Base-by-base conservation (phyloP, 2,888 invertebrate species). In the Elysia crispata region DNA sequence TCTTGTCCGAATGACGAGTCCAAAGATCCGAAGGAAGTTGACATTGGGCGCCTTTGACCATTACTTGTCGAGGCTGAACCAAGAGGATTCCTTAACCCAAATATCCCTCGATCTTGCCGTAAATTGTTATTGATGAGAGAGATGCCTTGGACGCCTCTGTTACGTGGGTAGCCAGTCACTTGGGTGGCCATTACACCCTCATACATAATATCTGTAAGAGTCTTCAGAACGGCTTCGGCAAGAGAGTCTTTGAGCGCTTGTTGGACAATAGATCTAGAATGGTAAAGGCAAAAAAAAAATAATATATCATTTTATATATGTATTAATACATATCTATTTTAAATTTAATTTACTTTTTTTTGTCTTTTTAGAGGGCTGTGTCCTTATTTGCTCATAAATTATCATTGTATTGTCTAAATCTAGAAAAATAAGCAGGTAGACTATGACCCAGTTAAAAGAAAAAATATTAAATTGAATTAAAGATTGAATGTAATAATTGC, bases 171-270 rank as follows among this genome's bases (percentile, higher is more conserved):
- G 3, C 66, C 66, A 13, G 13, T n/a, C 18, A 66, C 66, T 18
- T 66, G 66, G 5, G 66, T 66, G 13, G 66, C 66, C 30, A 66
- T 28, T 13, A 66, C 30, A 25, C 66, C 66, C 3, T 66, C 66
- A 30, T 66, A 66, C 66, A 66, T 66, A 1, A 66, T 66, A 30
- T 66, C 66, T n/a, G 28, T 25, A 13, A 66, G 31, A 31, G 33
- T 33, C 20, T 33, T 18, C 11, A 69, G 20, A 23, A 41, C 69
- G 23, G 41, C 20, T 33, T 69, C 69, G 1, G 69, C 69, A 15
- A 69, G 31, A 1, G 69, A 69, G 20, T 41, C n/a, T 33, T 33
- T 69, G 3, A 69, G 41, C 13, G 31, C 20, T 41, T 69, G 69
- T 18, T 69, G 31, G 20, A 69, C 23, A 20, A 69, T 69, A 20